A percentile compares a stretch with the other conserved stretches of the same genome.
Conservation (phyloP, 2,888 invertebrate genomes). For the Lymantria dispar region DNA sequence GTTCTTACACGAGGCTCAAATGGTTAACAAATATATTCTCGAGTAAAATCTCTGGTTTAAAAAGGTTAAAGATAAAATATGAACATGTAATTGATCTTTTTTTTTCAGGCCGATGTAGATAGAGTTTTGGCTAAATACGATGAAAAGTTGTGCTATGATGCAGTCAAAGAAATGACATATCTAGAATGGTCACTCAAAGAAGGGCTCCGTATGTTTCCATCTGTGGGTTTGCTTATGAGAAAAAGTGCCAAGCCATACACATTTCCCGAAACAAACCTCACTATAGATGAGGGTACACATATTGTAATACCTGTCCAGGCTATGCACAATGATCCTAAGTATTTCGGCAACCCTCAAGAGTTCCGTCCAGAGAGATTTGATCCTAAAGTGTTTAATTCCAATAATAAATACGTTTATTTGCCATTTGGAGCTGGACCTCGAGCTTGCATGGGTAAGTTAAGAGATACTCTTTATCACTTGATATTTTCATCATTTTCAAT, state of each 20-base stretch:
- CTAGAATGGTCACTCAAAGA: constrained; percentile 44
- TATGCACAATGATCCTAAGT: constrained; percentile 19
- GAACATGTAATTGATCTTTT: not conserved
- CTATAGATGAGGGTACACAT: constrained; percentile 13
- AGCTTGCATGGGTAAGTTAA: not conserved
- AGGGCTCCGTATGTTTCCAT: constrained; percentile 38
- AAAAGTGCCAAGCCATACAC: constrained; percentile 29
- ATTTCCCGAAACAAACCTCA: constrained; percentile 20
- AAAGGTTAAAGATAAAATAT: too few relatives aligned
- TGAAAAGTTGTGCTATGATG: constrained; percentile 42
- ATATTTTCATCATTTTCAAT: not conserved
- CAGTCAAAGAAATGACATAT: constrained; percentile 41
- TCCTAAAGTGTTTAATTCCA: constrained; percentile 17
- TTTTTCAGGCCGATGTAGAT: constrained; percentile 43
- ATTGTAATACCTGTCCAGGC: constrained; percentile 26
- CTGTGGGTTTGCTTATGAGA: constrained; percentile 36
- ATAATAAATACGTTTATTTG: constrained; percentile 23
- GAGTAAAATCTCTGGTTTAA: too few relatives aligned
- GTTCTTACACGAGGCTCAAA: too few relatives aligned
- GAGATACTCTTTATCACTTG: too few relatives aligned
- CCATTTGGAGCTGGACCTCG: constrained; percentile 23
- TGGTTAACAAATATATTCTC: too few relatives aligned
- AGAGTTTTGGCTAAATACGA: constrained; percentile 34
- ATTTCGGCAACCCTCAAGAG: constrained; percentile 29
- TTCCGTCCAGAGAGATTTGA: constrained; percentile 23